Percentiles rank a stretch among this genome's conserved stretches.
phyloP scores from a whole-genome alignment of 2,113 vertebrate genomes.

The Corythoichthys intestinalis region DNA sequence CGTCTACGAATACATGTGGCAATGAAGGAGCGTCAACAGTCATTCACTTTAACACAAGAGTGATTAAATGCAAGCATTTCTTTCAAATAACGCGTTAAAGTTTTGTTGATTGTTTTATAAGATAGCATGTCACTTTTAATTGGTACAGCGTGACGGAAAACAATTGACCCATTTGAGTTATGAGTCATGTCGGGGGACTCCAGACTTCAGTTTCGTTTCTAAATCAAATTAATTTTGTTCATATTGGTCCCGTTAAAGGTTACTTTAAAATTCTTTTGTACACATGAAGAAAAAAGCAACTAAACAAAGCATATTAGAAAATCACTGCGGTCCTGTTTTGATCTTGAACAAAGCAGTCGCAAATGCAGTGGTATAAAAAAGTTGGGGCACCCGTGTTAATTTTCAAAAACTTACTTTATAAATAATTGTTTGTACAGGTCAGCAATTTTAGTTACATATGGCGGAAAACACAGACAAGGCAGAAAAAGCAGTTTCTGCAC shows the following conservation, averaged over 20 bases:
- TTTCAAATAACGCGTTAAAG: not conserved
- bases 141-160: slow-evolving; percentile 1
- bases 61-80: not conserved
- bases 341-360: not conserved
- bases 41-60: not conserved
- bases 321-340: not conserved
- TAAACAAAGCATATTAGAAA: not conserved
- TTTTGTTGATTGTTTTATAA: not conserved
- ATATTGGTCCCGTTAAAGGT: not conserved
- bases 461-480: too few relatives aligned
- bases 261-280: not conserved
- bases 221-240: not conserved
- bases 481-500: too few relatives aligned
- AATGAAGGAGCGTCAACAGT: not conserved
- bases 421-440: too few relatives aligned
- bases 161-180: not conserved
- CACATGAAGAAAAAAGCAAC: not conserved
- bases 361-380: not conserved
- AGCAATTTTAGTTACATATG: too few relatives aligned
- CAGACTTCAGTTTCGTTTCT: not conserved
- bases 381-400: too few relatives aligned
- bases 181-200: not conserved
- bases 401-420: too few relatives aligned
- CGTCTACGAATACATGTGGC: not conserved
- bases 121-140: not conserved